Conservation (phyloP, 2,888 invertebrate genomes). For the Rhyacophila evoluta region DNA sequence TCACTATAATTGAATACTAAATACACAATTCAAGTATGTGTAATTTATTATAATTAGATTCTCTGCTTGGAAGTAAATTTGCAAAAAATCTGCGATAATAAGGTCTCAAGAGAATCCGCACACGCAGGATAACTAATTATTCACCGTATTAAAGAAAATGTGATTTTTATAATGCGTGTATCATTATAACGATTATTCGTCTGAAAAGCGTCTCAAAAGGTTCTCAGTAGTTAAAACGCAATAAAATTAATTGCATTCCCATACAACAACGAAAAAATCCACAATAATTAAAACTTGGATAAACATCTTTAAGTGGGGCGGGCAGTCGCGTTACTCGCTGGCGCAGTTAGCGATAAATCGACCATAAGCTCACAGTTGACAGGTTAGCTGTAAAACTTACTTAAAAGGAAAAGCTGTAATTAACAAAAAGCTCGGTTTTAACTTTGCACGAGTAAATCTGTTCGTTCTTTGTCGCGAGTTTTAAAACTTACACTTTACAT, state of each 20-base stretch:
- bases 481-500: neutral
- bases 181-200: neutral
- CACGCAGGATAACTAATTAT: too few relatives aligned
- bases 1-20: too few relatives aligned
- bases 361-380: constrained; percentile 22
- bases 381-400: constrained; percentile 15
- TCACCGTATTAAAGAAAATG: too few relatives aligned
- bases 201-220: neutral
- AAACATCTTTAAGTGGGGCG: neutral
- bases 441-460: constrained; percentile 16
- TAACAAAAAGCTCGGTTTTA: constrained; percentile 13
- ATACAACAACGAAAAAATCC: neutral
- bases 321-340: neutral
- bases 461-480: neutral
- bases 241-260: neutral
- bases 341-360: neutral
- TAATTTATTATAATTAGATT: too few relatives aligned
- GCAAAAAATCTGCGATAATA: too few relatives aligned
- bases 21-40: too few relatives aligned
- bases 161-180: too few relatives aligned
- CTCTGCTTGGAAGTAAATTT: too few relatives aligned
- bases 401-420: constrained; percentile 7
- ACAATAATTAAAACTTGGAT: constrained; percentile 16
- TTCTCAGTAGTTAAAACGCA: neutral
- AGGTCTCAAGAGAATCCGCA: too few relatives aligned